These are phyloP conservation scores for Rhinoraja longicauda DNA, from an alignment of 2,797 vertebrate species.

Conservation along the genomic window DNA sequence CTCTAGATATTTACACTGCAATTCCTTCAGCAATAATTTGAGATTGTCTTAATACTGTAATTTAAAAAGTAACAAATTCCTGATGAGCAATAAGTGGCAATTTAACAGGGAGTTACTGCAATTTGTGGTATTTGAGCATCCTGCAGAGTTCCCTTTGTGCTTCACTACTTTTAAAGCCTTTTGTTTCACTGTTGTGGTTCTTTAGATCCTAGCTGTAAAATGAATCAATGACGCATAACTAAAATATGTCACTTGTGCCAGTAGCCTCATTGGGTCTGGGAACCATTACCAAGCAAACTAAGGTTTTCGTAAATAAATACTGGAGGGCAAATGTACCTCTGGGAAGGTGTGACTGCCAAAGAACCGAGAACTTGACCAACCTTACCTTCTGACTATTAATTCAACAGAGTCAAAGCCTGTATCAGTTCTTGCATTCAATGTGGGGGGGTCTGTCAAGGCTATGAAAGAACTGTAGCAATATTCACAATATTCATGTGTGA, in stretches of 20 bases:
- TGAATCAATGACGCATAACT: neutral
- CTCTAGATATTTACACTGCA: neutral
- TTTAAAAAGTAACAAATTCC: neutral
- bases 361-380: neutral
- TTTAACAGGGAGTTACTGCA: neutral
- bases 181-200: neutral
- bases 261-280: neutral
- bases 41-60: neutral
- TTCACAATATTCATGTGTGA: neutral
- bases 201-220: neutral
- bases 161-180: neutral
- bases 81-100: neutral
- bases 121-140: neutral
- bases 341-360: neutral
- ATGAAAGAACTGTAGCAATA: neutral
- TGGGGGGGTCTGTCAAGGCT: neutral
- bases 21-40: neutral
- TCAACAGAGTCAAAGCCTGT: neutral
- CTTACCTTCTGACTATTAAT: neutral
- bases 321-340: neutral
- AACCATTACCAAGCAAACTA: constrained; percentile 16
- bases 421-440: neutral
- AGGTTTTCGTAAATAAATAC: neutral
- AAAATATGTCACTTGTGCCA: neutral
- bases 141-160: neutral